Evolutionary conservation across 2,113 vertebrate species (phyloP).

Genomic region (Okapia johnstoni): DNA sequence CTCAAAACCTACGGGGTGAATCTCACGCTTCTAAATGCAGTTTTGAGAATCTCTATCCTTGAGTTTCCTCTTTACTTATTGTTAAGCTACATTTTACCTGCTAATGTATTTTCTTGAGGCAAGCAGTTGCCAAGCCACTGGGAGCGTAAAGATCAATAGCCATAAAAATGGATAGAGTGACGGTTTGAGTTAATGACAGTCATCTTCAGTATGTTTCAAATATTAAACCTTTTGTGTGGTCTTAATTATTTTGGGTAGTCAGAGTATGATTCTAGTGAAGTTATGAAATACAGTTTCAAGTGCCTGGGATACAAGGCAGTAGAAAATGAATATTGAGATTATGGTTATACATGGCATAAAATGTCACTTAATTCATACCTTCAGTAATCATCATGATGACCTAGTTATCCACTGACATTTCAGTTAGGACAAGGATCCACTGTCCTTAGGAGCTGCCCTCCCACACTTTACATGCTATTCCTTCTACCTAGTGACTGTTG

Average conservation of each 20-base stretch:
- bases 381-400: slow-evolving; percentile 32
- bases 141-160: slow-evolving; percentile 59
- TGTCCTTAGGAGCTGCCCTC: background rate
- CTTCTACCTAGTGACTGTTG: background rate
- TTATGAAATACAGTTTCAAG: slow-evolving; percentile 45
- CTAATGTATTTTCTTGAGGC: slow-evolving; percentile 67
- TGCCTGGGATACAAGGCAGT: background rate
- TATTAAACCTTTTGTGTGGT: slow-evolving; percentile 23
- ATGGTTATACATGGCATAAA: slow-evolving; percentile 24
- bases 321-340: slow-evolving; percentile 48
- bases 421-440: background rate
- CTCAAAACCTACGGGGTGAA: background rate
- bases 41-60: background rate
- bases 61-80: background rate
- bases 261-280: slow-evolving; percentile 32
- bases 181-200: slow-evolving; percentile 57
- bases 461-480: fast-evolving
- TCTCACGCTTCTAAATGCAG: background rate
- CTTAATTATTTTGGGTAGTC: slow-evolving; percentile 53
- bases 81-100: slow-evolving; percentile 57
- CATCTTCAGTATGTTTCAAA: slow-evolving; percentile 54
- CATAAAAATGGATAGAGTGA: slow-evolving; percentile 53
- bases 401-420: slow-evolving; percentile 23
- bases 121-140: slow-evolving; percentile 68
- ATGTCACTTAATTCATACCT: background rate